Evolutionary conservation across 2,888 invertebrate genomes (phyloP).

Genomic region (Laspeyria flexula): DNA sequence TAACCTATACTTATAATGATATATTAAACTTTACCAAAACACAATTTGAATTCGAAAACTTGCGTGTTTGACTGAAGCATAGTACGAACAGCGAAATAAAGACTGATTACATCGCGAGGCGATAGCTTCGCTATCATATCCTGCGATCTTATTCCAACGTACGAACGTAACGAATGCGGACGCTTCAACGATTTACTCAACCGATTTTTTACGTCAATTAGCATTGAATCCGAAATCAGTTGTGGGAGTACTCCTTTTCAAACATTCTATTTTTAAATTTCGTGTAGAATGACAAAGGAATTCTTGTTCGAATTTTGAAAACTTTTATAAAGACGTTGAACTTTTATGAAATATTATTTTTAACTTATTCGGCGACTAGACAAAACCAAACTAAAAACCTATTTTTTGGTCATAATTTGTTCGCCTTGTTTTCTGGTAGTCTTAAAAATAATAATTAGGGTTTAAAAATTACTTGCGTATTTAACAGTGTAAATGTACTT

Average conservation of each 20-base stretch:
- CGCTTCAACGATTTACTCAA: constrained; percentile 61
- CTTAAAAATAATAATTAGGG: no score
- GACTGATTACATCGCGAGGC: constrained; percentile 49
- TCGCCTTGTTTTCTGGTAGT: no score
- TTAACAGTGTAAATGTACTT: no score
- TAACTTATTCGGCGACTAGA: no score
- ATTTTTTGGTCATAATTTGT: no score
- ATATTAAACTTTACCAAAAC: constrained; percentile 10
- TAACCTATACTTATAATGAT: not conserved
- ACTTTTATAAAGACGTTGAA: no score
- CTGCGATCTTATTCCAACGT: constrained; percentile 56
- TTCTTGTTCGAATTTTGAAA: no score
- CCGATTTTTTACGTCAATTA: constrained; percentile 66
- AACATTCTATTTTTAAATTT: constrained; percentile 23
- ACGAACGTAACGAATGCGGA: constrained; percentile 54
- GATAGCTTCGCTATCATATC: constrained; percentile 56
- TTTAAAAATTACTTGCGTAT: no score
- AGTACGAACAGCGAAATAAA: constrained; percentile 42
- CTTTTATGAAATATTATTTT: no score
- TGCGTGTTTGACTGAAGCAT: constrained; percentile 46
- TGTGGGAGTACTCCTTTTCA: constrained; percentile 27
- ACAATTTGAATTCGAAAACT: constrained; percentile 33
- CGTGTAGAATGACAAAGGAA: not conserved
- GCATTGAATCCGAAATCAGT: constrained; percentile 53
- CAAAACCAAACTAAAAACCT: no score